Evolutionary conservation across 2,888 invertebrate species (phyloP).

Genomic region (Melieria picta): DNA sequence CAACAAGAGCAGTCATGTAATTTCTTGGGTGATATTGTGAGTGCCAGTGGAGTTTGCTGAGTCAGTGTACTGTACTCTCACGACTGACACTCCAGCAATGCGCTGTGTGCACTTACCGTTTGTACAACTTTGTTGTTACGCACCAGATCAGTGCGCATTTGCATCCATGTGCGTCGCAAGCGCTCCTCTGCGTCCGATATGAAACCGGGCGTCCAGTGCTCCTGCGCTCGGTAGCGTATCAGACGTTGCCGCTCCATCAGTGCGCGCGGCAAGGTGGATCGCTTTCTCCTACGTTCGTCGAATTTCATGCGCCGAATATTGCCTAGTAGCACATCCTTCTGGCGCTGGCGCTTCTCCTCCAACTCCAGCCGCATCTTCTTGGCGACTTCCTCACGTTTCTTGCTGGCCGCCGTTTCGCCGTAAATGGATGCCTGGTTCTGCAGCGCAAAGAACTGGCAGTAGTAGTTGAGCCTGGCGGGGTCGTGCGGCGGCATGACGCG

Average conservation of each 20-base stretch:
- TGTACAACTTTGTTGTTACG: conserved; percentile 54
- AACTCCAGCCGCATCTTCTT: conserved; percentile 75
- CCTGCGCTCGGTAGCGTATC: conserved; percentile 47
- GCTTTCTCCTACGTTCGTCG: conserved; percentile 44
- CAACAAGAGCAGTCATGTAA: not conserved
- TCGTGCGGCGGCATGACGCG: conserved; percentile 72
- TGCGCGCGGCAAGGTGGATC: conserved; percentile 68
- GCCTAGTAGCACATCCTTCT: conserved; percentile 49
- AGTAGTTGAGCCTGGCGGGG: conserved; percentile 68
- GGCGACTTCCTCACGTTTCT: conserved; percentile 80
- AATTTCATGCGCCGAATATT: conserved; percentile 40
- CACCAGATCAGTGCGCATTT: conserved; percentile 54
- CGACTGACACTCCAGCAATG: not conserved
- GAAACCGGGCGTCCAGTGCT: conserved; percentile 59
- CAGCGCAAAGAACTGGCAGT: conserved; percentile 75
- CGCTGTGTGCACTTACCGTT: conserved; percentile 45
- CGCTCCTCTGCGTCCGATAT: conserved; percentile 73
- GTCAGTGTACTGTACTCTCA: not conserved
- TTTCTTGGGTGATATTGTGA: not conserved
- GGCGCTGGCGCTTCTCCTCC: conserved; percentile 58
- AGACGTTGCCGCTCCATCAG: conserved; percentile 52
- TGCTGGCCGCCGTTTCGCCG: conserved; percentile 79
- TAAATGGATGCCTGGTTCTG: conserved; percentile 76
- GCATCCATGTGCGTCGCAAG: conserved; percentile 66
- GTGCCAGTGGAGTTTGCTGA: not conserved